Evolutionary conservation across 2,888 invertebrate genomes (phyloP).

Genomic region (Nemoura dubitans): DNA sequence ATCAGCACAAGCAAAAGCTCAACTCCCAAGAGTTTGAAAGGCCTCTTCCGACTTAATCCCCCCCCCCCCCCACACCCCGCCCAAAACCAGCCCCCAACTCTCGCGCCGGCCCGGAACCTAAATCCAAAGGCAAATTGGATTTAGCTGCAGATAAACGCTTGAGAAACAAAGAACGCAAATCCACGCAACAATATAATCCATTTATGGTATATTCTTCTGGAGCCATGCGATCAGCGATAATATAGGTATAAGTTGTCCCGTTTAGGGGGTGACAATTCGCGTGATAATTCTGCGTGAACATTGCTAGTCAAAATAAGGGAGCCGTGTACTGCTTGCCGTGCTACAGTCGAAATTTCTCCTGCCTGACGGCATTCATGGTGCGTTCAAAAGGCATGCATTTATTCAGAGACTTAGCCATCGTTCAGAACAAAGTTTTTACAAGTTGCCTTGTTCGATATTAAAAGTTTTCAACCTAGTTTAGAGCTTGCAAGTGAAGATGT

Average conservation of each 20-base stretch:
- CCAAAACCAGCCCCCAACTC: slow-evolving; percentile 18
- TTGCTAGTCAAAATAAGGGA: not conserved
- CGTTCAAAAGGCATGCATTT: not conserved
- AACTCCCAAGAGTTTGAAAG: slow-evolving; percentile 38
- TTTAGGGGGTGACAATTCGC: not conserved
- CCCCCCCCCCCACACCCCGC: slow-evolving; percentile 37
- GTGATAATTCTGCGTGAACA: not conserved
- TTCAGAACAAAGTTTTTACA: not conserved
- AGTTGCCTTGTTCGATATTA: not conserved
- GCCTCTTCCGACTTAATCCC: slow-evolving; percentile 15
- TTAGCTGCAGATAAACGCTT: slow-evolving; percentile 47
- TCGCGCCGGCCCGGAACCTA: slow-evolving; percentile 36
- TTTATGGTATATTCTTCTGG: slow-evolving; percentile 40
- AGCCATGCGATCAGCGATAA: not conserved
- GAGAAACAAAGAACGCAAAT: slow-evolving; percentile 43
- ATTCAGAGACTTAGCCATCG: not conserved
- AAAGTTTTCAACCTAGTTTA: slow-evolving; percentile 20
- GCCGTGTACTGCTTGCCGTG: no score
- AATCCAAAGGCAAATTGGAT: slow-evolving; percentile 51
- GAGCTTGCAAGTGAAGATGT: not conserved
- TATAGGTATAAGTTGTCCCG: not conserved
- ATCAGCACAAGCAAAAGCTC: slow-evolving; percentile 25
- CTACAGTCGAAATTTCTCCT: not conserved
- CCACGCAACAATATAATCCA: slow-evolving; percentile 49
- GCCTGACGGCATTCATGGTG: not conserved